A percentile compares a stretch with the other conserved stretches of the same genome.
These are phyloP conservation scores for Stenchaetothrips biformis DNA, from an alignment of 2,888 invertebrate genomes.

Conservation along the genomic window DNA sequence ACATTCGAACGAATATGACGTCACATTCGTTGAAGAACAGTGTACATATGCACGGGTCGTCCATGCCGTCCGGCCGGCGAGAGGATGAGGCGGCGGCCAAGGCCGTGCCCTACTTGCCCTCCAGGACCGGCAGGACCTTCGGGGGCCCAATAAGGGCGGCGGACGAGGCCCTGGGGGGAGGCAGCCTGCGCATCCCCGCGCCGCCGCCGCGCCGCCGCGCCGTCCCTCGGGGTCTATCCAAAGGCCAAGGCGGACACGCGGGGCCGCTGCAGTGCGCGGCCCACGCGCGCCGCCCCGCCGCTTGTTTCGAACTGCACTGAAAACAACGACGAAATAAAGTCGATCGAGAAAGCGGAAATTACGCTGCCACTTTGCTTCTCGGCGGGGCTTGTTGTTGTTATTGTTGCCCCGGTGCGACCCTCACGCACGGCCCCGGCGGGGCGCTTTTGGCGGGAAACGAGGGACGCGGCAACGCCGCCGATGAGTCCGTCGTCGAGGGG, in stretches of 20 bases:
- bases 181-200: not conserved
- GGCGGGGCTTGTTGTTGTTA: too few relatives aligned
- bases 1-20: too few relatives aligned
- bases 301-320: not conserved
- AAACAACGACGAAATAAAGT: too few relatives aligned
- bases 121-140: not conserved
- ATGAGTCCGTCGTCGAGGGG: not conserved
- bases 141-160: not conserved
- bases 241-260: not conserved
- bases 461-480: not conserved
- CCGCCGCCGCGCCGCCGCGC: not conserved
- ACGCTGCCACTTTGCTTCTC: too few relatives aligned
- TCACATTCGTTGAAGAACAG: too few relatives aligned
- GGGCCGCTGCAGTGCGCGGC: not conserved
- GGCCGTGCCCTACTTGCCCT: not conserved
- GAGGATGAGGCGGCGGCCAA: not conserved
- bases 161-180: not conserved
- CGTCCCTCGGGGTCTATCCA: not conserved
- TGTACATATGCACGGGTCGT: too few relatives aligned
- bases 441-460: slow-evolving; percentile 13
- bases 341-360: too few relatives aligned
- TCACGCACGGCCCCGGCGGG: not conserved
- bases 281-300: not conserved
- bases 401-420: too few relatives aligned
- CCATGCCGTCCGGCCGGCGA: too few relatives aligned